A percentile compares a stretch with the other conserved stretches of the same genome.
These are phyloP conservation scores for Anguilla rostrata DNA, from an alignment of 2,113 vertebrate genomes.

Conservation along the genomic window DNA sequence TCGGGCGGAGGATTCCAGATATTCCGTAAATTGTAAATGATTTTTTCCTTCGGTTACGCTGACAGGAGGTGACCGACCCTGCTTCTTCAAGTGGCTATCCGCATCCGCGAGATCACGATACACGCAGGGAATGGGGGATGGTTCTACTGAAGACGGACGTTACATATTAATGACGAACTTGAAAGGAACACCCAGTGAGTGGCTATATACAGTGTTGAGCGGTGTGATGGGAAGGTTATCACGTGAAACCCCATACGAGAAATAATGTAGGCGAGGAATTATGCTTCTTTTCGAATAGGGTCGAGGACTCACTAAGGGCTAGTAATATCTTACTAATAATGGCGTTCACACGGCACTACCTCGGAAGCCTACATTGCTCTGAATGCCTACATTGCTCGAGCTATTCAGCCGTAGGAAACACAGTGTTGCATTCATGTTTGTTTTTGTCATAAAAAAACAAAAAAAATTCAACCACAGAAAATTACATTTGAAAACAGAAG, in stretches of 20 bases:
- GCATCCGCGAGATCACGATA: slow-evolving; percentile 21
- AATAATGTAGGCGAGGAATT: background rate
- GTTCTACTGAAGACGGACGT: slow-evolving; percentile 32
- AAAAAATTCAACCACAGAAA: background rate
- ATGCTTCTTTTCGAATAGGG: background rate
- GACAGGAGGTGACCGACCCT: slow-evolving; percentile 26
- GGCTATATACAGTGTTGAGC: slow-evolving; percentile 31
- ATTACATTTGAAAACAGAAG: background rate
- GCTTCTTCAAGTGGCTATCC: slow-evolving; percentile 16
- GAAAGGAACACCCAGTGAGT: background rate
- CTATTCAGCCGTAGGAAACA: background rate
- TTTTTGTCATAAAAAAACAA: background rate
- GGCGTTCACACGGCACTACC: background rate
- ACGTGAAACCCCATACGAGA: background rate
- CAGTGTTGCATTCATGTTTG: background rate
- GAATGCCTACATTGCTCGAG: background rate
- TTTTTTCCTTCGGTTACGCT: slow-evolving; percentile 9
- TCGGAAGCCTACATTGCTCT: background rate
- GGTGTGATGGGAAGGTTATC: background rate
- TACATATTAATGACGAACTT: slow-evolving; percentile 44
- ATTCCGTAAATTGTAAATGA: background rate
- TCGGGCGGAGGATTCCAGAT: slow-evolving; percentile 14
- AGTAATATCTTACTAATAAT: too few relatives aligned
- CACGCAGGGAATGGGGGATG: slow-evolving; percentile 53
- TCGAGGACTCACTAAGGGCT: background rate